phyloP scores from a whole-genome alignment of 2,113 vertebrate genomes.

The Nannobrachium achirus region DNA sequence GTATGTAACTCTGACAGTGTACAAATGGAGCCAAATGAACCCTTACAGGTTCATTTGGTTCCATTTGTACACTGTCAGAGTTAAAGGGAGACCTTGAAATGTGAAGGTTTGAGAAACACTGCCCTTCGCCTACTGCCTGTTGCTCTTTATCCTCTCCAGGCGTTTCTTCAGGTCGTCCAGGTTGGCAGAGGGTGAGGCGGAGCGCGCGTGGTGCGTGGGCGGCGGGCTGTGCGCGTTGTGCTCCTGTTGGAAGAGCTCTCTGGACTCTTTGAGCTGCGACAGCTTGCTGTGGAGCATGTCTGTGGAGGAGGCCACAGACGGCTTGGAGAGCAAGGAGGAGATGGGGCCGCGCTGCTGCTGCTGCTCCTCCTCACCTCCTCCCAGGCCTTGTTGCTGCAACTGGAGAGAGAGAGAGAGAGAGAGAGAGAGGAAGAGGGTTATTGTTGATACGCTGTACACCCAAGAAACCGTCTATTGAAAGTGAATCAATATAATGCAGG shows the following conservation, averaged over 20 bases:
- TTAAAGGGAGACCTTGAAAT: no score
- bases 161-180: slow-evolving; percentile 99
- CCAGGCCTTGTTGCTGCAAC: slow-evolving; percentile 38
- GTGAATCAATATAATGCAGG: no score
- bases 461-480: no score
- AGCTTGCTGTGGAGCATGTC: slow-evolving; percentile 99
- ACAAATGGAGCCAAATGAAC: no score
- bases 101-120: no score
- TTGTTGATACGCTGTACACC: no score
- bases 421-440: no score
- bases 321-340: slow-evolving; percentile 90
- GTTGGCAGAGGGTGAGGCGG: slow-evolving; percentile 87
- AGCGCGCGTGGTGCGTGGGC: slow-evolving; percentile 74
- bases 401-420: slow-evolving; percentile 12
- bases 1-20: no score
- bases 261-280: slow-evolving; percentile 95
- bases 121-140: slow-evolving; percentile 89
- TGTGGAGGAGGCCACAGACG: slow-evolving; percentile 92
- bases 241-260: slow-evolving; percentile 94
- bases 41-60: no score
- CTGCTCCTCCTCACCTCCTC: slow-evolving; percentile 88
- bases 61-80: no score
- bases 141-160: slow-evolving; percentile 98
- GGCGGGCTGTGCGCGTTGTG: slow-evolving; percentile 87
- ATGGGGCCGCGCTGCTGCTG: slow-evolving; percentile 77